phyloP scores from a whole-genome alignment of 2,797 vertebrate genomes.

The Mormyrops attenuatus region DNA sequence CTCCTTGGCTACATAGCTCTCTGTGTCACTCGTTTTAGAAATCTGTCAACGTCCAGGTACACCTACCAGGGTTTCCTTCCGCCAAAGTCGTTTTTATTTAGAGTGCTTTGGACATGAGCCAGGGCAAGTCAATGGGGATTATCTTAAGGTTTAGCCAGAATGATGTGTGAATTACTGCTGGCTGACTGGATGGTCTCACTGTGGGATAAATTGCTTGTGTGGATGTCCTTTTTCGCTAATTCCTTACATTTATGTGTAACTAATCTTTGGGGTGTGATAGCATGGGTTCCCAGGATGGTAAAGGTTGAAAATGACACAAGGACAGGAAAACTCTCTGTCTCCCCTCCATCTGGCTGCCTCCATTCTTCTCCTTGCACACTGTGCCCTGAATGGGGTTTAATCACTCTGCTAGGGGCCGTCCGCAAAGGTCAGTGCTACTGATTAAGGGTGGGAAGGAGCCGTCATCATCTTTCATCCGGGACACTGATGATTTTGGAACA shows the following conservation, averaged over 20 bases:
- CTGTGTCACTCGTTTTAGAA: constrained; percentile 72
- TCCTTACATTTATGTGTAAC: constrained; percentile 9
- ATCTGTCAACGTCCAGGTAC: constrained; percentile 75
- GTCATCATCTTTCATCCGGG: constrained; percentile 57
- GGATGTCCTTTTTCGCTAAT: constrained; percentile 29
- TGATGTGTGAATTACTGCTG: constrained; percentile 56
- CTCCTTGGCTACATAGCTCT: constrained; percentile 28
- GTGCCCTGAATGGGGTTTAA: constrained; percentile 57
- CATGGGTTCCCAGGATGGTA: neutral
- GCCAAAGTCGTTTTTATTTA: constrained; percentile 73
- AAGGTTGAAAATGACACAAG: constrained; percentile 14
- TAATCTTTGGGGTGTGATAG: neutral
- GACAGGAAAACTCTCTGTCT: constrained; percentile 25
- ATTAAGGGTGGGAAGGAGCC: constrained; percentile 55
- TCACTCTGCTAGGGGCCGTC: constrained; percentile 61
- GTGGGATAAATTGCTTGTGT: neutral
- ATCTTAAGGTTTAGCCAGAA: constrained; percentile 66
- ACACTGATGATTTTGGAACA: constrained; percentile 52
- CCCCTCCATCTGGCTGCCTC: constrained; percentile 50
- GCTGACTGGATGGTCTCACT: constrained; percentile 13
- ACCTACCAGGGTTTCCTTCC: constrained; percentile 80
- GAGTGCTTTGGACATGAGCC: constrained; percentile 78
- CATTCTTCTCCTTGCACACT: constrained; percentile 32
- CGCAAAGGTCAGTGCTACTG: constrained; percentile 65
- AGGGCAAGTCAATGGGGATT: constrained; percentile 75